Base-by-base conservation (phyloP, 2,797 vertebrate genomes). In the Spinus pinus region DNA sequence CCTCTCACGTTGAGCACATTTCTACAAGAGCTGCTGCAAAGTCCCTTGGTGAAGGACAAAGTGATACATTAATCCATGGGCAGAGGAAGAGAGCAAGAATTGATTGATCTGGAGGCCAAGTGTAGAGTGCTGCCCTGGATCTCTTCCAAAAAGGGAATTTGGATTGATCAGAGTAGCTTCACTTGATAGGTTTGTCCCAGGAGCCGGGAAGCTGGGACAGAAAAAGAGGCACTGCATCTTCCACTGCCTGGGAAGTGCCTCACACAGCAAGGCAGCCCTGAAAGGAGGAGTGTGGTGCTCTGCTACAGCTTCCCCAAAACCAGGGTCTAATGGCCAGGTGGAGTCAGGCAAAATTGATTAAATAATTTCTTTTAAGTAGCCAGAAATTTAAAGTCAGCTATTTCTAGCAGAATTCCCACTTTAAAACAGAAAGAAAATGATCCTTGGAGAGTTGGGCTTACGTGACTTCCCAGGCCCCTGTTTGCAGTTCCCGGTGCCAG, bases 401-500 rank as follows among this genome's bases (percentile, higher is more conserved):
- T 70, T 84, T 35, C 31, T 20, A 41, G 31, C 44, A 57, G 25
- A 35, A 74, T 15, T 88, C 20, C 39, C 25, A 30, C 13, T 9
- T 2, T 1, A 5, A 39, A 44, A 25, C 25, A 54, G n/a, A 30
- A 13, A 8, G 2, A 16, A 53, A 39, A 10, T 5, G 8, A 6
- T 31, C 9, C 31, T 41, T n/a, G 7, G 25, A n/a, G 20, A 35
- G 7, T 1, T 53, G 39, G 42, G 37, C 33, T 73, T 30, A 33
- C 11, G 0, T 1, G 0, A 7, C 47, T 21, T 61, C 37, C 33
- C 60, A 51, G 33, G 31, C 41, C 33, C 33, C 16, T 5, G 1
- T 22, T 71, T 46, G 47, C 7, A 6, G 12, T 44, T 39, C 23
- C 19, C 4, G 3, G 22, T 30, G 46, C n/a, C n/a, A 62, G 9